Conservation (phyloP, 2,113 vertebrate species). For the Macaca mulatta region DNA sequence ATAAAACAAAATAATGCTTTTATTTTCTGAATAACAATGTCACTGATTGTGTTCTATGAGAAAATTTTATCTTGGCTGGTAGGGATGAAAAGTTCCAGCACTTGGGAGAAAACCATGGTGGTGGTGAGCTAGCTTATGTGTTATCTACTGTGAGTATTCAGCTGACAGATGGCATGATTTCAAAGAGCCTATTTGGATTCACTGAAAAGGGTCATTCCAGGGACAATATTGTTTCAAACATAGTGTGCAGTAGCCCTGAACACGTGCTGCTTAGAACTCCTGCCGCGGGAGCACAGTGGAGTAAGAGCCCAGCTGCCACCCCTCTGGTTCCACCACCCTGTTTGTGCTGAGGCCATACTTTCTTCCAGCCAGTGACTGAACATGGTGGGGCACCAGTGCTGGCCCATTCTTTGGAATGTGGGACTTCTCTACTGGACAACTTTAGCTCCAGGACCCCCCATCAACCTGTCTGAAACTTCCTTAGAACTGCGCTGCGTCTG, state of each 20-base stretch:
- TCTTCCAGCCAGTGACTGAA: neutral
- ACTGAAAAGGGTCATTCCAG: neutral
- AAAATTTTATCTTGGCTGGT: neutral
- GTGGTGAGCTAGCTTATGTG: neutral
- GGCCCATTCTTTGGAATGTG: neutral
- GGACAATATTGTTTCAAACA: neutral
- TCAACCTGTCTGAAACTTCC: neutral
- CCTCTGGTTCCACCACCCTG: neutral
- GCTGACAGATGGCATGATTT: neutral
- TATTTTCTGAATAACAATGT: conserved; percentile 65
- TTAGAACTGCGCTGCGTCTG: neutral
- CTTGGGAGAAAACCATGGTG: neutral
- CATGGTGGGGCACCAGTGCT: fast-evolving
- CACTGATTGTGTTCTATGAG: neutral
- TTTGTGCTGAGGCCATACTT: neutral
- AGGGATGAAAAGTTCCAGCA: neutral
- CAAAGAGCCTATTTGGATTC: neutral
- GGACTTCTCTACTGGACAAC: neutral
- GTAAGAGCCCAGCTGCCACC: neutral
- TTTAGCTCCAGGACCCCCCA: neutral
- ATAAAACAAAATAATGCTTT: conserved; percentile 9
- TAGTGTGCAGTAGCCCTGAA: no score
- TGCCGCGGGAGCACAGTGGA: fast-evolving
- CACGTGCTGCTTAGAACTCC: neutral
- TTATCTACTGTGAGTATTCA: neutral